Evolutionary conservation across 1,140 invertebrate species (phyloP).

Genomic region (Samia ricini): DNA sequence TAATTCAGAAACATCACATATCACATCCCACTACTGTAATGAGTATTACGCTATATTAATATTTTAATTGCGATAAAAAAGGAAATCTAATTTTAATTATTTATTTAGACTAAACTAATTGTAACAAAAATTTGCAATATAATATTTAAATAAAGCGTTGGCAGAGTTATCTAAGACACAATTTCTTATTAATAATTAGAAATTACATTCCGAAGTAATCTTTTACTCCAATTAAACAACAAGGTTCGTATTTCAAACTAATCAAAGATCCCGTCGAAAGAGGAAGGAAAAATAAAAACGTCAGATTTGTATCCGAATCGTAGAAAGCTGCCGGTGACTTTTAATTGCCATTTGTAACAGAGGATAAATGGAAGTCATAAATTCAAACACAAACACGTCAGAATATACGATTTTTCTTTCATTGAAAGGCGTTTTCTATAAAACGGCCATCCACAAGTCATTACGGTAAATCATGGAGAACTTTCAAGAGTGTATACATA

Average conservation of each 20-base stretch:
- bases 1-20: too few species aligned
- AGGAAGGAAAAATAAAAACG: not conserved
- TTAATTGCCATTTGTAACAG: conserved; percentile 62
- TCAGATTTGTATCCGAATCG: not conserved
- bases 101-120: too few species aligned
- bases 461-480: conserved; percentile 59
- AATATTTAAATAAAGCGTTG: conserved; percentile 21
- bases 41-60: too few species aligned
- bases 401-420: conserved; percentile 71
- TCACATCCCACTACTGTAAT: too few species aligned
- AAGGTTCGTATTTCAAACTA: not conserved
- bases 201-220: not conserved
- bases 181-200: not conserved
- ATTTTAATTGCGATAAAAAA: too few species aligned
- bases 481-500: not conserved
- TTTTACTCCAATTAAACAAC: not conserved
- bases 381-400: conserved; percentile 52
- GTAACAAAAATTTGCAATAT: too few species aligned
- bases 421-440: conserved; percentile 65
- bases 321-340: conserved; percentile 26
- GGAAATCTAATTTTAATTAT: too few species aligned
- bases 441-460: conserved; percentile 41
- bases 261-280: not conserved
- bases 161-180: not conserved
- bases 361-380: conserved; percentile 61